Evolutionary conservation across 2,113 vertebrate species (phyloP).

Genomic region (Polypterus senegalus): DNA sequence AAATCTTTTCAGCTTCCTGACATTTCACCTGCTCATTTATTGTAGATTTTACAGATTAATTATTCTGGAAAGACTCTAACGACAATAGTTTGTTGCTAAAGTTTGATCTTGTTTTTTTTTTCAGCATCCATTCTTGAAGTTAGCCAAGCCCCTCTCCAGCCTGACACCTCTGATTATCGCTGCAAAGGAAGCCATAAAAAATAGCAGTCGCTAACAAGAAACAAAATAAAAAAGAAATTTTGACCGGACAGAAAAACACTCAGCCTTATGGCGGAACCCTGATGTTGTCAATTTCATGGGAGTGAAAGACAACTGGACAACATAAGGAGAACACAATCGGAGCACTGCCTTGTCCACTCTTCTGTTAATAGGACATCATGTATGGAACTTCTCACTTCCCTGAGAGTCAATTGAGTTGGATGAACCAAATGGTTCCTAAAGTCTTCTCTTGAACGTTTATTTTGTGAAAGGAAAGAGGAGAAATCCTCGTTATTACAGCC

Average conservation of each 20-base stretch:
- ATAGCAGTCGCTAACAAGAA: constrained; percentile 80
- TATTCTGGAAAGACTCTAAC: too few species aligned
- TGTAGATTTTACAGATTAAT: too few species aligned
- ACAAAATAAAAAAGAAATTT: too few species aligned
- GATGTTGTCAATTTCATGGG: background rate
- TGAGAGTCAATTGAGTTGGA: too few species aligned
- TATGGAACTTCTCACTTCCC: background rate
- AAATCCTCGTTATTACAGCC: too few species aligned
- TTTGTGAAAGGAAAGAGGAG: too few species aligned
- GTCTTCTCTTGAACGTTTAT: too few species aligned
- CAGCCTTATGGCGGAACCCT: background rate
- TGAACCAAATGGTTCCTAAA: too few species aligned
- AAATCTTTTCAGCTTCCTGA: too few species aligned
- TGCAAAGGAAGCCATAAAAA: constrained; percentile 98
- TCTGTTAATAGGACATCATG: constrained; percentile 12
- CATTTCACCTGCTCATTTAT: too few species aligned
- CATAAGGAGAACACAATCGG: background rate
- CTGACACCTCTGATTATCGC: constrained; percentile 96
- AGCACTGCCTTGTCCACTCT: constrained; percentile 28
- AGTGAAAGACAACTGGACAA: constrained; percentile 4
- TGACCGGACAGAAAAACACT: background rate
- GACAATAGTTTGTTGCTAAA: too few species aligned
- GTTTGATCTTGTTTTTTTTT: constrained; percentile 22
- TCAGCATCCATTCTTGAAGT: constrained; percentile 95
- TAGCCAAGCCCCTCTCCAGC: constrained; percentile 96